Evolutionary conservation across 2,797 vertebrate species (phyloP).

Genomic region (Leptatherina wallacei): DNA sequence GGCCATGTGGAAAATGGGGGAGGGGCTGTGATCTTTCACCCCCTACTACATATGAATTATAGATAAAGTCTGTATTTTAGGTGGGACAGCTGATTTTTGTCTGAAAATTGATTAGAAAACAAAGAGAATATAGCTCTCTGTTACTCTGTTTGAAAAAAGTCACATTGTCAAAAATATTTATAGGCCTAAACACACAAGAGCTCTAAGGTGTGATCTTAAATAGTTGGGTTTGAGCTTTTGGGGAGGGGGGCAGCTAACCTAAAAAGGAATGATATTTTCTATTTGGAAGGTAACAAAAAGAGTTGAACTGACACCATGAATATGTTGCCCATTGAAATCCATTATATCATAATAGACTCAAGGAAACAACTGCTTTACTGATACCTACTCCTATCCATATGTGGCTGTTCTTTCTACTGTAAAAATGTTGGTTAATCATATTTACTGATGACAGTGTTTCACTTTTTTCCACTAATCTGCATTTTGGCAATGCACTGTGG

Average conservation of each 20-base stretch:
- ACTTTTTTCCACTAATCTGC: not conserved
- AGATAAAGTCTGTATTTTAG: slow-evolving; percentile 2
- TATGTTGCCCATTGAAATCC: no score
- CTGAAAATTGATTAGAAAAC: not conserved
- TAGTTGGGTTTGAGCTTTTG: not conserved
- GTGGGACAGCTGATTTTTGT: not conserved
- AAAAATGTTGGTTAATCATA: not conserved
- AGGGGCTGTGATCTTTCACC: slow-evolving; percentile 10
- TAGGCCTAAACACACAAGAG: not conserved
- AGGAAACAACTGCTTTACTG: no score
- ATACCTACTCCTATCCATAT: no score
- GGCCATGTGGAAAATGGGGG: slow-evolving; percentile 4
- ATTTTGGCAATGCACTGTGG: not conserved
- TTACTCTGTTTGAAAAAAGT: not conserved
- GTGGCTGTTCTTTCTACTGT: not conserved
- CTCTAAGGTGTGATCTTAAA: not conserved
- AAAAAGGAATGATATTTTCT: not conserved
- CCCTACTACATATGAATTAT: slow-evolving; percentile 2
- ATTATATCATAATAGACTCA: no score
- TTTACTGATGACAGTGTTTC: not conserved
- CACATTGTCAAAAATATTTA: not conserved
- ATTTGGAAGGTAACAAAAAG: not conserved
- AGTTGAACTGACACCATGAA: not conserved
- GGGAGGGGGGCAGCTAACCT: not conserved
- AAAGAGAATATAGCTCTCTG: not conserved